These are phyloP conservation scores for Caenorhabditis doughertyi DNA, from an alignment of 2,888 invertebrate species.

Conservation along the genomic window DNA sequence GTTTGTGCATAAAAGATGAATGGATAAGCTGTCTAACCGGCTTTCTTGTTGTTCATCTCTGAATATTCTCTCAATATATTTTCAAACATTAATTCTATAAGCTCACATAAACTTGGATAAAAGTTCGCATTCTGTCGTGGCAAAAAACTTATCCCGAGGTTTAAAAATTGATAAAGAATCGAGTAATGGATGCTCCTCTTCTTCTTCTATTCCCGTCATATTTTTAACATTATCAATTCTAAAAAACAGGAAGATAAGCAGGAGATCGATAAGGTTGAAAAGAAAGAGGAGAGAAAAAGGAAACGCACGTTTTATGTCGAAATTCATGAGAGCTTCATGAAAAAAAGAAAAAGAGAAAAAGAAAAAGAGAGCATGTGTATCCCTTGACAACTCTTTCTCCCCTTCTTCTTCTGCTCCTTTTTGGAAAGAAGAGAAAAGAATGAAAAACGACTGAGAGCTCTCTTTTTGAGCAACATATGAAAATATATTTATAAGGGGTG, in stretches of 20 bases:
- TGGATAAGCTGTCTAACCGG: slow-evolving; percentile 25
- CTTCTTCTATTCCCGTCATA: slow-evolving; percentile 37
- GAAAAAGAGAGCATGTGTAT: slow-evolving; percentile 22
- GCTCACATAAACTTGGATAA: slow-evolving; percentile 47
- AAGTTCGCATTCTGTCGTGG: slow-evolving; percentile 33
- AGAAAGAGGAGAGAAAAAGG: slow-evolving; percentile 19
- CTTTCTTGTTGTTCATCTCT: slow-evolving; percentile 46
- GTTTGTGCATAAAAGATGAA: slow-evolving; percentile 36
- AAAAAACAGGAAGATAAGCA: slow-evolving; percentile 18
- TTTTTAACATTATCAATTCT: slow-evolving; percentile 25
- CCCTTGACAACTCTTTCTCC: slow-evolving; percentile 54
- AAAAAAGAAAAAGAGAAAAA: neutral
- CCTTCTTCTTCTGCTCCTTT: too few species aligned
- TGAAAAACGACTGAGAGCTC: slow-evolving; percentile 24
- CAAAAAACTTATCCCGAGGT: slow-evolving; percentile 33
- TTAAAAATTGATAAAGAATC: slow-evolving; percentile 23
- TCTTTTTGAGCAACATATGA: neutral
- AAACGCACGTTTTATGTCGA: slow-evolving; percentile 43
- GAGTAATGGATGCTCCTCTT: slow-evolving; percentile 41
- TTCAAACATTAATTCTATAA: neutral
- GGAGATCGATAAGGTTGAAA: slow-evolving; percentile 2
- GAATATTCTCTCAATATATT: neutral
- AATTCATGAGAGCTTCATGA: slow-evolving; percentile 24
- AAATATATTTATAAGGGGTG: slow-evolving; percentile 5
- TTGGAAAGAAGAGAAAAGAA: slow-evolving; percentile 23